Conservation (phyloP, 1,140 invertebrate genomes). For the Phymastichus coffea region DNA sequence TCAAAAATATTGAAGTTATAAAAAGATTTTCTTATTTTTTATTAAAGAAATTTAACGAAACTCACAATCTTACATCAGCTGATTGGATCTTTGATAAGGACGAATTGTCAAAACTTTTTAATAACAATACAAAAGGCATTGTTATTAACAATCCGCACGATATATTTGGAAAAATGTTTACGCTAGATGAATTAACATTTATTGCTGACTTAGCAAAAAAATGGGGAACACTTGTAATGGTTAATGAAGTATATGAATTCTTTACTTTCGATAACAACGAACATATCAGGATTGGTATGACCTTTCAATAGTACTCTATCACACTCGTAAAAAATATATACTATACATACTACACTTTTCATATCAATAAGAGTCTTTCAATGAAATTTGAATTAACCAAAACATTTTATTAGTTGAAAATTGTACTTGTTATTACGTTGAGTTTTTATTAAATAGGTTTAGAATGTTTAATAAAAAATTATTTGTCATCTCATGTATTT, state of each 20-base stretch:
- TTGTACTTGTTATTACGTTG: neutral
- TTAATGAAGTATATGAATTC: constrained; percentile 99
- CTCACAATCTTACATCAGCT: constrained; percentile 61
- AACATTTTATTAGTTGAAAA: neutral
- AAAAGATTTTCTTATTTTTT: neutral
- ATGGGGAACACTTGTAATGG: constrained; percentile 86
- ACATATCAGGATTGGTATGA: constrained; percentile 88
- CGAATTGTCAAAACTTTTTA: constrained; percentile 85
- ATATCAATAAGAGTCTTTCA: neutral
- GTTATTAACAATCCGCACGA: constrained; percentile 97
- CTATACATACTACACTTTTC: too few relatives aligned
- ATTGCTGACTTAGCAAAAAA: constrained; percentile 90
- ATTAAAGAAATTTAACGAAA: constrained; percentile 1
- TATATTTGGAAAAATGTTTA: constrained; percentile 90
- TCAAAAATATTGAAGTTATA: neutral
- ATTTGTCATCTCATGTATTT: neutral
- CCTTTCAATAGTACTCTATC: constrained; percentile 20
- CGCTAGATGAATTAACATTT: constrained; percentile 66
- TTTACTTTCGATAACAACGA: constrained; percentile 82
- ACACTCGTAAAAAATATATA: neutral
- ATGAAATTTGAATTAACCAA: neutral
- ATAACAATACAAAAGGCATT: constrained; percentile 88
- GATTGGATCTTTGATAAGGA: constrained; percentile 88
- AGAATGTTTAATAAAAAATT: neutral
- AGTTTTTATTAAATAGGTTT: neutral